These are phyloP conservation scores for Megaceryle alcyon DNA, from an alignment of 2,797 vertebrate species.

Conservation along the genomic window DNA sequence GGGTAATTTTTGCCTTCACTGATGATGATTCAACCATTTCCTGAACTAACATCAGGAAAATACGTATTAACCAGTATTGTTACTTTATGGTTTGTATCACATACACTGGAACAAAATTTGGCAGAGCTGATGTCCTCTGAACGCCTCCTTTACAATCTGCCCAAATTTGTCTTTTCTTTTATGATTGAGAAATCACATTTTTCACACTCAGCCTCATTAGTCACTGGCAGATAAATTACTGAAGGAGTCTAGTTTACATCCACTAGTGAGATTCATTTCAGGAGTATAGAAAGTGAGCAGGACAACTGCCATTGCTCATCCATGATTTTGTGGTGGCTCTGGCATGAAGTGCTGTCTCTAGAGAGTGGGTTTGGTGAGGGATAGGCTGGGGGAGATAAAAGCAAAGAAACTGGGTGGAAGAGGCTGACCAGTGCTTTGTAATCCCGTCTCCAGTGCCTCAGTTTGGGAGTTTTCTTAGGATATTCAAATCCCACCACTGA, in stretches of 20 bases:
- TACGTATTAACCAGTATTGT: not conserved
- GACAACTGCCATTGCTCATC: fast-evolving
- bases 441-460: not conserved
- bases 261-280: not conserved
- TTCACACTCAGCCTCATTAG: not conserved
- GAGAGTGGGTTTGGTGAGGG: not conserved
- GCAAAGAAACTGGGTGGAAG: not conserved
- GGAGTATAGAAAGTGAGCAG: not conserved
- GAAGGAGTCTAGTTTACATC: not conserved
- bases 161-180: not conserved
- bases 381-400: not conserved
- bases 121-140: not conserved
- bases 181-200: not conserved
- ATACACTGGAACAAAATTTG: not conserved
- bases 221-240: fast-evolving
- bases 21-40: not conserved
- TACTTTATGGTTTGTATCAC: not conserved
- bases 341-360: not conserved
- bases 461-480: not conserved
- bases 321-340: fast-evolving
- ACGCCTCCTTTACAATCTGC: not conserved
- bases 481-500: not conserved
- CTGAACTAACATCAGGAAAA: not conserved
- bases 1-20: not conserved
- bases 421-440: not conserved